These are phyloP conservation scores for Polyploca ridens DNA, from an alignment of 2,888 invertebrate genomes.

Conservation along the genomic window DNA sequence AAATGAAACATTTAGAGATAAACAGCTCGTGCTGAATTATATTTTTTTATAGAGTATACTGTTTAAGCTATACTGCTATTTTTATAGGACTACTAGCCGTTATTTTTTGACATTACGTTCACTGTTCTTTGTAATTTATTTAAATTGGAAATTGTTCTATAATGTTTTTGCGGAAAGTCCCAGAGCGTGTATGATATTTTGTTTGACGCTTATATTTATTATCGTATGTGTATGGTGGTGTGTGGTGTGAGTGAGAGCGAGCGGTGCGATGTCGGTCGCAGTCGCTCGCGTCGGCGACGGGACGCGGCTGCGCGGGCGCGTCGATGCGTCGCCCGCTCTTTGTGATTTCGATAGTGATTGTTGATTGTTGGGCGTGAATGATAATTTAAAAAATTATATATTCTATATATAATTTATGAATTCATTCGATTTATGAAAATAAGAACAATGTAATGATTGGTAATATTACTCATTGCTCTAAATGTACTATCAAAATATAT, in stretches of 20 bases:
- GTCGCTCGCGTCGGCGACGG: slow-evolving; percentile 15
- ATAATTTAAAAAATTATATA: slow-evolving; percentile 77
- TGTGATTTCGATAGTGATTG: slow-evolving; percentile 79
- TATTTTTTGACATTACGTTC: slow-evolving; percentile 63
- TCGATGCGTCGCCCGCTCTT: slow-evolving; percentile 37
- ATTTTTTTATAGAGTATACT: slow-evolving; percentile 83
- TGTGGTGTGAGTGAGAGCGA: slow-evolving; percentile 23
- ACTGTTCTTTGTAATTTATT: slow-evolving; percentile 53
- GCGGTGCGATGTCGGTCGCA: not conserved
- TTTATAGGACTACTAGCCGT: slow-evolving; percentile 71
- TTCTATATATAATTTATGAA: slow-evolving; percentile 80
- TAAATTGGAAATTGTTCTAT: slow-evolving; percentile 49
- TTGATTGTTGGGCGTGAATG: slow-evolving; percentile 81
- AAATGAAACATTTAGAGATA: slow-evolving; percentile 74
- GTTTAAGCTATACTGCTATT: slow-evolving; percentile 80
- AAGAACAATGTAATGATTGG: slow-evolving; percentile 85
- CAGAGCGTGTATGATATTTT: slow-evolving; percentile 40
- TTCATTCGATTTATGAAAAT: slow-evolving; percentile 80
- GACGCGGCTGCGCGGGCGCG: slow-evolving; percentile 17
- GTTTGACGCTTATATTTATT: slow-evolving; percentile 47
- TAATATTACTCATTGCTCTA: slow-evolving; percentile 85
- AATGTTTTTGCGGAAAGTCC: slow-evolving; percentile 29
- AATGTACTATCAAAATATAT: slow-evolving; percentile 86
- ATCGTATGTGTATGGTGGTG: slow-evolving; percentile 37
- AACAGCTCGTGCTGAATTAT: slow-evolving; percentile 76